Conservation (phyloP, 2,888 invertebrate genomes). For the Rhagonycha fulva region DNA sequence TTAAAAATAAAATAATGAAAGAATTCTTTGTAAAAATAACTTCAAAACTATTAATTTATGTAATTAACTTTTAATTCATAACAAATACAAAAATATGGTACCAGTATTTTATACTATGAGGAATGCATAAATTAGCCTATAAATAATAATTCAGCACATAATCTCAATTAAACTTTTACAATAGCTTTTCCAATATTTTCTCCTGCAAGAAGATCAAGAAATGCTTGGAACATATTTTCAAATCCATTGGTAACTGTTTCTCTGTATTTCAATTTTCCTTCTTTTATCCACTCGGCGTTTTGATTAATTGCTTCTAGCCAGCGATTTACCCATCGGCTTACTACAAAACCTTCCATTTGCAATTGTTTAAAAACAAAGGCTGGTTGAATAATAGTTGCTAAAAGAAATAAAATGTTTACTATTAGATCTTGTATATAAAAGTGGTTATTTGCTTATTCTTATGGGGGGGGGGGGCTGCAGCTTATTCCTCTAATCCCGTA, state of each 20-base stretch:
- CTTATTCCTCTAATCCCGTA: no score
- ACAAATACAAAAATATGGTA: background rate
- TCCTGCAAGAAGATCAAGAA: slow-evolving; percentile 65
- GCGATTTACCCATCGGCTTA: slow-evolving; percentile 61
- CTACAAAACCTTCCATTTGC: slow-evolving; percentile 67
- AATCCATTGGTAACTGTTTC: slow-evolving; percentile 71
- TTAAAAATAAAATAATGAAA: background rate
- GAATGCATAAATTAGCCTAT: background rate
- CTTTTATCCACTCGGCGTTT: slow-evolving; percentile 66
- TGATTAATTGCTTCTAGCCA: slow-evolving; percentile 67
- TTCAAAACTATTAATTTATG: background rate
- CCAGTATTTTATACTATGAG: background rate
- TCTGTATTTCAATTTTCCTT: slow-evolving; percentile 71
- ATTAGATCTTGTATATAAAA: background rate
- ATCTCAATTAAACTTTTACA: slow-evolving; percentile 61
- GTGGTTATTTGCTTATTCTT: no score
- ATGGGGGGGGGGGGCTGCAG: no score
- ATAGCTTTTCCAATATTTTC: slow-evolving; percentile 74
- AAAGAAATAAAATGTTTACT: background rate
- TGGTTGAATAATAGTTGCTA: slow-evolving; percentile 60
- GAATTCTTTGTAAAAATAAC: background rate
- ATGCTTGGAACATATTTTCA: slow-evolving; percentile 73
- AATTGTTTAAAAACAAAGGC: slow-evolving; percentile 62
- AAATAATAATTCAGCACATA: background rate
- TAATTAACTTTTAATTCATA: background rate